Percentiles rank a stretch among this genome's conserved stretches.
These are phyloP conservation scores for Xiphophorus couchianus DNA, from an alignment of 2,113 vertebrate species.

Conservation along the genomic window DNA sequence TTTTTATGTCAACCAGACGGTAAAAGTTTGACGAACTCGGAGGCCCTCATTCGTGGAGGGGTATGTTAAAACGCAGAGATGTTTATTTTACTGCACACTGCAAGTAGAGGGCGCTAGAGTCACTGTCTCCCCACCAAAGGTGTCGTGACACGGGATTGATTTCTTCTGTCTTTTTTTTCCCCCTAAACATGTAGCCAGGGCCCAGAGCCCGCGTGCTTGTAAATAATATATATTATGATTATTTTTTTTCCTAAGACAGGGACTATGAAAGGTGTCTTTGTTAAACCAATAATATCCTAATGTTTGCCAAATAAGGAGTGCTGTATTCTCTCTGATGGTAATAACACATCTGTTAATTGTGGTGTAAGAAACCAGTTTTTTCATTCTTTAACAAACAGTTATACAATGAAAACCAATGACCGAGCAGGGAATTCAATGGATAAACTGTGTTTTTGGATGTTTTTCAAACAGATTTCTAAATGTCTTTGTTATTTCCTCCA, in stretches of 20 bases:
- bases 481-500: constrained; percentile 11
- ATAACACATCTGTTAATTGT: constrained; percentile 73
- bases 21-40: constrained; percentile 26
- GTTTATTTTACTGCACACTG: constrained; percentile 77
- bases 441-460: constrained; percentile 71
- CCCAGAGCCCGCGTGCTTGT: constrained; percentile 48
- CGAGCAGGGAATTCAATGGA: constrained; percentile 71
- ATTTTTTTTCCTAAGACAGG: constrained; percentile 33
- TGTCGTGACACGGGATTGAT: constrained; percentile 49
- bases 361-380: constrained; percentile 44
- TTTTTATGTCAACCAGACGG: constrained; percentile 14
- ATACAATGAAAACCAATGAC: constrained; percentile 54
- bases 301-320: constrained; percentile 73
- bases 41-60: constrained; percentile 63
- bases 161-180: constrained; percentile 8
- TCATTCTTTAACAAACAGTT: constrained; percentile 49
- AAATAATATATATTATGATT: constrained; percentile 53
- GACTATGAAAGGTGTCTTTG: constrained; percentile 56
- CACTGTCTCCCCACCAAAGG: constrained; percentile 29
- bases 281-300: constrained; percentile 58
- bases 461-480: constrained; percentile 54
- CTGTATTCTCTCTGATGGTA: constrained; percentile 74
- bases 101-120: constrained; percentile 64
- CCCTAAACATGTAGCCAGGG: constrained; percentile 15
- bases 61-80: constrained; percentile 37